Percentiles rank a stretch among this genome's conserved stretches.
These are phyloP conservation scores for Notoglanidium macrostoma DNA, from an alignment of 2,797 vertebrate species.

Conservation along the genomic window DNA sequence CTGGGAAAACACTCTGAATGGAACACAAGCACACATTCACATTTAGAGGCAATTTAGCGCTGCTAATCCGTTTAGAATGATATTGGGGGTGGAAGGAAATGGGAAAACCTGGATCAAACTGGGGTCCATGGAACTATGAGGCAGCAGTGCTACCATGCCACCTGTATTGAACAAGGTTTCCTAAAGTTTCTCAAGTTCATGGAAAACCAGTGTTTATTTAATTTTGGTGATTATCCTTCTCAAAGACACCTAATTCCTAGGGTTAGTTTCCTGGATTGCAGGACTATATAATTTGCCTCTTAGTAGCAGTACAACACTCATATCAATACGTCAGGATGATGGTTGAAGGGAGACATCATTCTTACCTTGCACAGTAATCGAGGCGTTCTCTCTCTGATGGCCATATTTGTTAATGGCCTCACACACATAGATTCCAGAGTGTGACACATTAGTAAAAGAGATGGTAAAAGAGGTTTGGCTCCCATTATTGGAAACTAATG, in stretches of 20 bases:
- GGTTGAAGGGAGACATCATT: constrained; percentile 18
- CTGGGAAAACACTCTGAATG: background rate
- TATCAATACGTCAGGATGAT: background rate
- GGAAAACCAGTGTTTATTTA: background rate
- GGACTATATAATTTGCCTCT: background rate
- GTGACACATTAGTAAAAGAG: constrained; percentile 61
- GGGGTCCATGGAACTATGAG: background rate
- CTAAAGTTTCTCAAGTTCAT: background rate
- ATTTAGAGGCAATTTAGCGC: background rate
- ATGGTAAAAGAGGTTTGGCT: constrained; percentile 72
- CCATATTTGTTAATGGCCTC: constrained; percentile 78
- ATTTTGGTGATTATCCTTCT: background rate
- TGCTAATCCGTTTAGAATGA: background rate
- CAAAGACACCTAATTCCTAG: background rate
- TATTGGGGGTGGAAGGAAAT: background rate
- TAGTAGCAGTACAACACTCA: background rate
- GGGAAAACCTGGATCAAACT: background rate
- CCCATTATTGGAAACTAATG: constrained; percentile 61
- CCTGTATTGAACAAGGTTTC: background rate
- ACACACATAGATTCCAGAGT: constrained; percentile 82
- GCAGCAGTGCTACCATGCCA: background rate
- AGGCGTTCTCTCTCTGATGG: constrained; percentile 61
- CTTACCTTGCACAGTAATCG: constrained; percentile 79
- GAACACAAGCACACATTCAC: background rate
- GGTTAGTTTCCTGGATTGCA: background rate